A percentile compares a stretch with the other conserved stretches of the same genome.
Evolutionary conservation across 2,797 vertebrate species (phyloP).

Genomic region (Alcedo quadribrachys): DNA sequence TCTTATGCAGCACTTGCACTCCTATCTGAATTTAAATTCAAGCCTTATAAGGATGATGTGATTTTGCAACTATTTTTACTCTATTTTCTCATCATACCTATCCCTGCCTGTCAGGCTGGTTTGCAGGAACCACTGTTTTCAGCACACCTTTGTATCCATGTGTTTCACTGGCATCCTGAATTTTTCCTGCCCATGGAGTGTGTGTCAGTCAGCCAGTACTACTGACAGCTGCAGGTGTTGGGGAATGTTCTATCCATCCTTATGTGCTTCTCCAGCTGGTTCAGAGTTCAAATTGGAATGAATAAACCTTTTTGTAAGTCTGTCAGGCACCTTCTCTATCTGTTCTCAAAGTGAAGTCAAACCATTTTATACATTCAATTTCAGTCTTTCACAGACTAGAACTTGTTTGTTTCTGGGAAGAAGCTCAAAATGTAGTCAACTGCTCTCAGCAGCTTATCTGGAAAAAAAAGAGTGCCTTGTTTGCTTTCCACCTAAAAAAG

Average conservation of each 20-base stretch:
- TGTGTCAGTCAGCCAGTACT: neutral
- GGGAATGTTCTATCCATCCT: neutral
- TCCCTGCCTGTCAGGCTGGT: neutral
- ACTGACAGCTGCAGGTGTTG: neutral
- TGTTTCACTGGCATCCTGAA: neutral
- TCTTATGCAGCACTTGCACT: neutral
- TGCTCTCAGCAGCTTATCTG: neutral
- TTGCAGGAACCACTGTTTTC: neutral
- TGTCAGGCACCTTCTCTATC: neutral
- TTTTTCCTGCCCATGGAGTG: neutral
- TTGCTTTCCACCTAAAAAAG: neutral
- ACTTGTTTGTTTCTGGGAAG: neutral
- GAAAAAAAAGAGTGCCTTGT: neutral
- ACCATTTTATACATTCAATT: neutral
- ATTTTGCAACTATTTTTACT: neutral
- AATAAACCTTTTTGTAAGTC: neutral
- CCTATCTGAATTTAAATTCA: neutral
- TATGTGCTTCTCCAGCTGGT: neutral
- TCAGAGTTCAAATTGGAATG: neutral
- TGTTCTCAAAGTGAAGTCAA: neutral
- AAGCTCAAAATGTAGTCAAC: conserved; percentile 1
- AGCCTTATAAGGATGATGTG: neutral
- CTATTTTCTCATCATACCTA: too few species aligned
- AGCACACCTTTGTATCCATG: neutral
- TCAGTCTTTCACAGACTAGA: neutral